Base-by-base conservation (phyloP, 1,140 invertebrate species). In the Zaprionus capensis region DNA sequence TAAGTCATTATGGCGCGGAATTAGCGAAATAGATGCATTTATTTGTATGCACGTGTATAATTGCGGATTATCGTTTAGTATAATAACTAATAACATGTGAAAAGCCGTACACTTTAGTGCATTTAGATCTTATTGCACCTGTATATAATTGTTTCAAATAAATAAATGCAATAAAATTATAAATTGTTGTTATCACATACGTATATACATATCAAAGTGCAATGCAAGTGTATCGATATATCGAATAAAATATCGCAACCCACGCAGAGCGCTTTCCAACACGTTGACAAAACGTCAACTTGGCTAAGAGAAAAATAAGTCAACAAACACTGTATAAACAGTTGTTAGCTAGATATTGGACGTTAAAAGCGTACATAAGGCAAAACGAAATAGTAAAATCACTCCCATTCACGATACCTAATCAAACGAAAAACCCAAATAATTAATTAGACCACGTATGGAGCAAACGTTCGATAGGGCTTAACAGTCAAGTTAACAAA, bases 281-380 rank as follows among this genome's bases (percentile, higher is more conserved):
- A 79, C 77, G n/a, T 46, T 55, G 57, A 15, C 44, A 62, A 75
- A 55, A 79, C 59, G 67, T 75, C 72, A 71, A 75, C 53, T 26
- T 64, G 59, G 67, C 36, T 41, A 61, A 58, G 26, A 46, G 59
- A 68, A 46, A 57, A 44, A 69, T 61, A 66, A 58, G 17, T 20
- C 59, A 57, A 26, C 80, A 51, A 64, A 64, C 51, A 59, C 65
- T 83, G 77, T 76, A 81, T 88, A 87, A 88, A 88, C 84, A 88
- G 84, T 83, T 86, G 82, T 75, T 80, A 67, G 69, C 58, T 69
- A 76, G 46, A 41, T 38, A 65, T 56, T 15, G 41, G 51, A 56
- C 66, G 67, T 67, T 80, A 58, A 53, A 46, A 80, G 41, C 74
- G 71, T 66, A 26, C 22, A 9, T 34, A 31, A 64, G 31, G 51